Conservation (phyloP, 2,888 invertebrate genomes). For the Brachyptera risi region DNA sequence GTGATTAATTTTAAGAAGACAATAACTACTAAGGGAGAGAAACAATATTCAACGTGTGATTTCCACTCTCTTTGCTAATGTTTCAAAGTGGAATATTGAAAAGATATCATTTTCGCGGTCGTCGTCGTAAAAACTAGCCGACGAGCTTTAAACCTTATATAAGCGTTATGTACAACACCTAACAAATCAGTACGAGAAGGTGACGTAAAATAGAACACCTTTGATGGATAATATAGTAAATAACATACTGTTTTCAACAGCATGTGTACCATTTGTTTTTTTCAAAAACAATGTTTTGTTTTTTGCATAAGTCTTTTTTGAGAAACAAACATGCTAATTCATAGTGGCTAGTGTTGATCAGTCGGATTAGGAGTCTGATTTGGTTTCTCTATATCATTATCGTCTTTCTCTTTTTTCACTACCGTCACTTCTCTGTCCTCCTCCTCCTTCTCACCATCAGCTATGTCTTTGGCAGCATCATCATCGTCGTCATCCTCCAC, state of each 20-base stretch:
- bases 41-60: too few relatives aligned
- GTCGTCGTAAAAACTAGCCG: background rate
- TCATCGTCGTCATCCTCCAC: constrained; percentile 30
- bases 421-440: constrained; percentile 23
- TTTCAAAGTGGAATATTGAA: too few relatives aligned
- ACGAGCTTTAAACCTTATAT: background rate
- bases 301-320: background rate
- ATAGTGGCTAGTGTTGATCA: constrained; percentile 33
- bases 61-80: too few relatives aligned
- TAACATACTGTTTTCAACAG: constrained; percentile 27
- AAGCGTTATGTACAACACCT: constrained; percentile 19
- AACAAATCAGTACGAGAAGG: constrained; percentile 35
- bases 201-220: constrained; percentile 29
- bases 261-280: background rate
- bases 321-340: constrained; percentile 24
- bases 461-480: constrained; percentile 32
- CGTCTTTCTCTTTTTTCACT: constrained; percentile 27
- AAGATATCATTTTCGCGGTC: constrained; percentile 15
- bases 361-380: constrained; percentile 34
- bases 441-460: constrained; percentile 22
- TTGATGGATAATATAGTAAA: constrained; percentile 15
- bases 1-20: constrained; percentile 7
- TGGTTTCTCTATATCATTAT: constrained; percentile 29
- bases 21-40: background rate
- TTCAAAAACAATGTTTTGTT: background rate